Percentiles rank a stretch among this genome's conserved stretches.
Conservation (phyloP, 2,797 vertebrate species). For the Enteromius mattozi region DNA sequence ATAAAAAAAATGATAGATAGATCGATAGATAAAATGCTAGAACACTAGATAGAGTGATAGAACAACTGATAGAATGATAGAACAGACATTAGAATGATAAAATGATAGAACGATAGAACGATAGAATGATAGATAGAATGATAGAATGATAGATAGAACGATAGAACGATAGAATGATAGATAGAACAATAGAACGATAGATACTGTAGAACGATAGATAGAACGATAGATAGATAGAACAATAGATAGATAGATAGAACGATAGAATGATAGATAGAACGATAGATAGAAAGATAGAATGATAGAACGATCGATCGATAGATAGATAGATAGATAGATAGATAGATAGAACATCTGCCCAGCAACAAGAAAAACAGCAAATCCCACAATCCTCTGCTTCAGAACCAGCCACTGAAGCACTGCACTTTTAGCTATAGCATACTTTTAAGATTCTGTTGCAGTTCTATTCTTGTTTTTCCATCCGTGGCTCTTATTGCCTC, state of each 20-base stretch:
- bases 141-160: too few relatives aligned
- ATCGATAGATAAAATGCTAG: neutral
- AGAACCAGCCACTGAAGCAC: neutral
- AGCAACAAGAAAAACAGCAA: constrained; percentile 26
- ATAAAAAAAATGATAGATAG: neutral
- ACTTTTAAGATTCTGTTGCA: neutral
- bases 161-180: neutral
- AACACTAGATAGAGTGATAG: neutral
- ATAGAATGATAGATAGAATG: neutral
- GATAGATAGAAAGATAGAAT: neutral
- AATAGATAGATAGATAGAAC: neutral
- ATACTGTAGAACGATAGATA: rapidly evolving
- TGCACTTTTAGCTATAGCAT: neutral
- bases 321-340: neutral
- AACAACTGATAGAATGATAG: neutral
- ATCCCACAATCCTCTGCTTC: constrained; percentile 22
- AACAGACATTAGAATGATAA: too few relatives aligned
- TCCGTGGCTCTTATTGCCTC: constrained; percentile 32
- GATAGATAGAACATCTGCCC: neutral
- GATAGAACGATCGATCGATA: neutral
- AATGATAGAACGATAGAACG: too few relatives aligned
- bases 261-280: neutral
- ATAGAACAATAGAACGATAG: neutral
- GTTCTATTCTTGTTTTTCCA: constrained; percentile 17
- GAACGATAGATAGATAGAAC: neutral